Conservation (phyloP, 1,140 invertebrate genomes). For the Magallana ariakensis region DNA sequence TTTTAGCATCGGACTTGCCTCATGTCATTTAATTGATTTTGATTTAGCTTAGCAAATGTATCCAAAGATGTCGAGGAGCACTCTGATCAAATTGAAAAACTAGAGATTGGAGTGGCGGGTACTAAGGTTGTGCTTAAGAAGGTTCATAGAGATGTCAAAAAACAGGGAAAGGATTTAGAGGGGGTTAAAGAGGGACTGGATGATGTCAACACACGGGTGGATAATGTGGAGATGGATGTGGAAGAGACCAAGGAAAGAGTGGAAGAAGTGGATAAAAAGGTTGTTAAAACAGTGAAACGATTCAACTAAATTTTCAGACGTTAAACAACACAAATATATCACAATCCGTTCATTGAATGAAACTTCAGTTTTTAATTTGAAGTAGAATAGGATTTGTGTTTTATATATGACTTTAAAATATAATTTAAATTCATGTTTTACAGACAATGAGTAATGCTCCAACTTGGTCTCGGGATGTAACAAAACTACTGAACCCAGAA, state of each 20-base stretch:
- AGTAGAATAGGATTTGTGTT: not conserved
- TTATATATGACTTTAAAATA: not conserved
- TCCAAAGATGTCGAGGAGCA: slow-evolving; percentile 56
- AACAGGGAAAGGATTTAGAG: slow-evolving; percentile 66
- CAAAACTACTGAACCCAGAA: slow-evolving; percentile 71
- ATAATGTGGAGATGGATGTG: slow-evolving; percentile 68
- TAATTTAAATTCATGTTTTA: not conserved
- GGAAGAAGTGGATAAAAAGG: slow-evolving; percentile 75
- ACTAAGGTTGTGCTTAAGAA: slow-evolving; percentile 60
- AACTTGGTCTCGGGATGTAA: slow-evolving; percentile 72
- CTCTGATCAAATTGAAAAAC: slow-evolving; percentile 59
- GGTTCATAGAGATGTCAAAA: slow-evolving; percentile 55
- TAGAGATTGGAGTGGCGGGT: slow-evolving; percentile 58
- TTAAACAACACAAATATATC: not conserved
- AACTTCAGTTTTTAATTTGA: not conserved
- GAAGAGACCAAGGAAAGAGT: slow-evolving; percentile 71
- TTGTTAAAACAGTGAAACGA: slow-evolving; percentile 31
- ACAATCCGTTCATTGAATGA: too few species aligned
- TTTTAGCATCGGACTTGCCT: not conserved
- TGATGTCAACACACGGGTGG: slow-evolving; percentile 66
- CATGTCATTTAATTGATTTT: not conserved
- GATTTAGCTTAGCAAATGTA: slow-evolving; percentile 64
- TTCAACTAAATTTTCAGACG: not conserved
- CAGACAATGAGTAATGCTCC: slow-evolving; percentile 75
- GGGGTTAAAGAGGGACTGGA: slow-evolving; percentile 61